These are phyloP conservation scores for Ommatoiulus sabulosus DNA, from an alignment of 2,888 invertebrate genomes.

Conservation along the genomic window DNA sequence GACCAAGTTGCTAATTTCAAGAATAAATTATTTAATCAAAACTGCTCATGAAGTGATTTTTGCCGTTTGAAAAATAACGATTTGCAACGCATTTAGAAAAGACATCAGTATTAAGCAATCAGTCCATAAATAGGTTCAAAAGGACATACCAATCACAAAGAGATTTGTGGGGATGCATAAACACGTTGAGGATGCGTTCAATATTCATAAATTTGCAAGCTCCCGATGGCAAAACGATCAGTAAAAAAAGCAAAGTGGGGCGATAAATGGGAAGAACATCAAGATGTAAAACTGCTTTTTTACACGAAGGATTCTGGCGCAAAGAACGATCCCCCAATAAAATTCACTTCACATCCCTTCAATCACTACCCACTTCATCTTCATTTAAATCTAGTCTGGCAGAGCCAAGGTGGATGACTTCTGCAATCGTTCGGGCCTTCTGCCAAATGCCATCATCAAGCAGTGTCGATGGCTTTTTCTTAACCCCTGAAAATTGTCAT, in stretches of 20 bases:
- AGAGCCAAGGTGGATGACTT: background rate
- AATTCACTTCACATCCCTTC: constrained; percentile 19
- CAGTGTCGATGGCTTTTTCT: constrained; percentile 18
- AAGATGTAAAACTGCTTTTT: background rate
- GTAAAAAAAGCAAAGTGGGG: background rate
- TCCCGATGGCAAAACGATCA: background rate
- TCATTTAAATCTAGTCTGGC: constrained; percentile 4
- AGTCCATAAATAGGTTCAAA: too few relatives aligned
- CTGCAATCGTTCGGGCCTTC: constrained; percentile 22
- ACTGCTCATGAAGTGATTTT: too few relatives aligned
- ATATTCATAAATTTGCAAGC: background rate
- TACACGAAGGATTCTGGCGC: background rate
- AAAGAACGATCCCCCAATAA: background rate
- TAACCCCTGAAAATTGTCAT: background rate
- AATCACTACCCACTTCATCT: background rate
- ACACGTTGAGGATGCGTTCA: background rate
- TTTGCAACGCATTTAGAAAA: too few relatives aligned
- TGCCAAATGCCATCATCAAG: background rate
- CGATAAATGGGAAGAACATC: background rate
- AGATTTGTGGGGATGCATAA: background rate
- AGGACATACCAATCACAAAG: too few relatives aligned
- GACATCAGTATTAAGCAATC: too few relatives aligned
- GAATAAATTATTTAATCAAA: too few relatives aligned
- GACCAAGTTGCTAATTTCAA: too few relatives aligned
- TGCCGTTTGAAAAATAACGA: too few relatives aligned